phyloP scores from a whole-genome alignment of 1,140 invertebrate genomes.

The Dendrolimus punctatus region DNA sequence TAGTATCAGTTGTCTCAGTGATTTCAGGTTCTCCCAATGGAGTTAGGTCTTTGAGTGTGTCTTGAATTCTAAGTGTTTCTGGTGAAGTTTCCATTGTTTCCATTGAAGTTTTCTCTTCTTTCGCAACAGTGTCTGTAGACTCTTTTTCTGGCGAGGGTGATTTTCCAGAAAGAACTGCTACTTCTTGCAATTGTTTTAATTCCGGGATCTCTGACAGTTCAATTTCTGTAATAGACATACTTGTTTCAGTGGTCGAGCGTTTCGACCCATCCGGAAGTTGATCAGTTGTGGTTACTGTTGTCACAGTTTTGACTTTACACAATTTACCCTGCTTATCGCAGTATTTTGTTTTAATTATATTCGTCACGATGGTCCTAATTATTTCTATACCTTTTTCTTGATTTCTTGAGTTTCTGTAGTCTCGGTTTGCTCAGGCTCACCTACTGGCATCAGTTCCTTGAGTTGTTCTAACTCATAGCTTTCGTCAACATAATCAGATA shows the following conservation, averaged over 20 bases:
- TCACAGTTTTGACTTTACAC: slow-evolving; percentile 46
- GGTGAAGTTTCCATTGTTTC: slow-evolving; percentile 23
- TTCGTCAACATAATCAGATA: slow-evolving; percentile 7
- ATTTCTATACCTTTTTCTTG: slow-evolving; percentile 39
- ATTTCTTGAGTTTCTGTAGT: slow-evolving; percentile 25
- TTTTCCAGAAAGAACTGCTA: no score
- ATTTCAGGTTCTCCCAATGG: slow-evolving; percentile 37
- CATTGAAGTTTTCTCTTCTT: slow-evolving; percentile 1
- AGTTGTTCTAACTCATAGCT: slow-evolving; percentile 14
- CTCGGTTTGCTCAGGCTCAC: slow-evolving; percentile 44
- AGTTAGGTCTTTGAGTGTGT: slow-evolving; percentile 47
- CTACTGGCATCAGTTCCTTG: slow-evolving; percentile 23
- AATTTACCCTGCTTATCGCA: slow-evolving; percentile 26
- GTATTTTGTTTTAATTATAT: slow-evolving; percentile 40
- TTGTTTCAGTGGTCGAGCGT: slow-evolving; percentile 18
- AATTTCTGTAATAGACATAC: slow-evolving; percentile 6
- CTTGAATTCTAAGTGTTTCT: slow-evolving; percentile 52
- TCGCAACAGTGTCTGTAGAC: not conserved
- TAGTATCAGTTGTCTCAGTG: slow-evolving; percentile 30
- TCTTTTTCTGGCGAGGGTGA: not conserved
- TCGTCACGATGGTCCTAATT: slow-evolving; percentile 38
- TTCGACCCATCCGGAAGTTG: slow-evolving; percentile 47
- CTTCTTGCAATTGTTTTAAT: no score
- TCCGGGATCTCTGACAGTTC: not conserved
- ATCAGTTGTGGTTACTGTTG: slow-evolving; percentile 44